phyloP scores from a whole-genome alignment of 2,888 invertebrate species.

The Scrobipalpa atriplicella region DNA sequence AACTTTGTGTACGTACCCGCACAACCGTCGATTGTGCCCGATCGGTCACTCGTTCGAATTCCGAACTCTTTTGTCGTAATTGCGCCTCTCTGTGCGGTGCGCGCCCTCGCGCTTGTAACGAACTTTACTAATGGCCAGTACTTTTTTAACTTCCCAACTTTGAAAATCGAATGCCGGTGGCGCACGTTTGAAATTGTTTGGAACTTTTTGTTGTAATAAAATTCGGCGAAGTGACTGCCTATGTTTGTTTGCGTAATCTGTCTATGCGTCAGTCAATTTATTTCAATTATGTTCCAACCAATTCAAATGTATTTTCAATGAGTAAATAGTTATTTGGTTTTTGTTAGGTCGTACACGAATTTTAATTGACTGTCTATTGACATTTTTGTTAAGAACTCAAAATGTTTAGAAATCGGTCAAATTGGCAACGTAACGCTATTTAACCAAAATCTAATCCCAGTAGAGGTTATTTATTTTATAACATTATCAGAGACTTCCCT shows the following conservation, averaged over 20 bases:
- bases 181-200: slow-evolving; percentile 24
- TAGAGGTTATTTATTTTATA: not conserved
- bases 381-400: too few relatives aligned
- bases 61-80: slow-evolving; percentile 60
- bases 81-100: slow-evolving; percentile 54
- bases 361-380: too few relatives aligned
- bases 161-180: slow-evolving; percentile 36
- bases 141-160: slow-evolving; percentile 35
- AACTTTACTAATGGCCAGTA: slow-evolving; percentile 49
- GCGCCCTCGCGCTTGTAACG: slow-evolving; percentile 44
- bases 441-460: too few relatives aligned
- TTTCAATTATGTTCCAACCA: not conserved
- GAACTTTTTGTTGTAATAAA: slow-evolving; percentile 21
- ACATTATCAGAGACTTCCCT: not conserved
- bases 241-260: slow-evolving; percentile 15
- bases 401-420: too few relatives aligned
- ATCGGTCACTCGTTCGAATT: slow-evolving; percentile 53
- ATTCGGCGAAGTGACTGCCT: not conserved
- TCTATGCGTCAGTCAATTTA: not conserved
- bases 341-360: too few relatives aligned
- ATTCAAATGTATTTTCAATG: not conserved
- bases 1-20: slow-evolving; percentile 24
- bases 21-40: slow-evolving; percentile 46
- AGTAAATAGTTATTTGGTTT: not conserved
- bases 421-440: too few relatives aligned